Evolutionary conservation across 2,888 invertebrate genomes (phyloP).

Genomic region (Phytoseiulus persimilis): DNA sequence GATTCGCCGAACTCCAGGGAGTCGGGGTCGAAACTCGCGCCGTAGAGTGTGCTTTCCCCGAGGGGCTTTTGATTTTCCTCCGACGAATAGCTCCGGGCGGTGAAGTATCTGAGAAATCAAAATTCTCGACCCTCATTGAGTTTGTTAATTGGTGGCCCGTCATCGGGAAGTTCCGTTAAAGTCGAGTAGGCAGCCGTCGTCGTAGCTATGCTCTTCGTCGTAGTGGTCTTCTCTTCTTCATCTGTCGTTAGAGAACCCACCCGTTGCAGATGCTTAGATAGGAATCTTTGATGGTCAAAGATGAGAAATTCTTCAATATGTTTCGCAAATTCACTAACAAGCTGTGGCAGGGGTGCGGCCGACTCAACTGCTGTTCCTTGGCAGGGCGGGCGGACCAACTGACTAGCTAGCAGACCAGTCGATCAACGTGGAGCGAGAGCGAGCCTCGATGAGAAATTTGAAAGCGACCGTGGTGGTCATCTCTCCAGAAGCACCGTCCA

Average conservation of each 20-base stretch:
- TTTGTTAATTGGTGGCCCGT: not conserved
- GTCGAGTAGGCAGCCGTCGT: not conserved
- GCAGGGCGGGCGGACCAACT: not conserved
- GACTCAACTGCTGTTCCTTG: not conserved
- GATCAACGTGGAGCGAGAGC: not conserved
- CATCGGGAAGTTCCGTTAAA: not conserved
- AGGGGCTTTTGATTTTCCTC: no score
- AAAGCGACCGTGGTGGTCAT: not conserved
- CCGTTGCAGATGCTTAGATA: not conserved
- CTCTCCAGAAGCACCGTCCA: not conserved
- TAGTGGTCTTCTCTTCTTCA: not conserved
- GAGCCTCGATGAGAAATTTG: not conserved
- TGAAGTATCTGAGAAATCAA: not conserved
- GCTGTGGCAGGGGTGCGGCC: slow-evolving; percentile 5
- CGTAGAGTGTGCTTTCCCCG: no score
- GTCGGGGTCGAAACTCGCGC: no score
- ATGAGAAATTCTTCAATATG: not conserved
- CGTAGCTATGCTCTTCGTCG: not conserved
- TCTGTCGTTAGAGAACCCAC: not conserved
- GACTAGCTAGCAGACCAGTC: not conserved
- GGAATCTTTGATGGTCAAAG: not conserved
- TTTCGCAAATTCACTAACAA: not conserved
- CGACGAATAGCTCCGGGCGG: not conserved
- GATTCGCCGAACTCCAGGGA: no score
- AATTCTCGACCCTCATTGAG: not conserved